These are phyloP conservation scores for Smittia aterrima DNA, from an alignment of 2,888 invertebrate species.

Conservation along the genomic window DNA sequence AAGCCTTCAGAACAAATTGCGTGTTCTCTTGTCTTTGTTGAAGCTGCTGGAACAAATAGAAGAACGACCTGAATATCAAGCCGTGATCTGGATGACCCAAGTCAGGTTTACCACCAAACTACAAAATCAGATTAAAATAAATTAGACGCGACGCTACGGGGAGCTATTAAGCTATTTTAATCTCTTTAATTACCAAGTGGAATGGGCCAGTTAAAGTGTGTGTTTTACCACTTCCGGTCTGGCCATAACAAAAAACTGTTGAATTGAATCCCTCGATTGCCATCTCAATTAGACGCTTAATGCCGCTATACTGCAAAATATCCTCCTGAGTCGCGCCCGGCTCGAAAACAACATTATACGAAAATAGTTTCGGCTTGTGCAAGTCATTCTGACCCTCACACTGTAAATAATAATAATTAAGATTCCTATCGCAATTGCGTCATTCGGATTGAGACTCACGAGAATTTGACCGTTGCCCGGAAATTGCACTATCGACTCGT, in stretches of 20 bases:
- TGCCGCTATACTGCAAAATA: constrained; percentile 84
- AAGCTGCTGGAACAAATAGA: constrained; percentile 82
- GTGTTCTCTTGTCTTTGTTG: constrained; percentile 68
- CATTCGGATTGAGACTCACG: constrained; percentile 46
- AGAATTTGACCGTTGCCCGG: constrained; percentile 87
- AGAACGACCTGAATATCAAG: constrained; percentile 84
- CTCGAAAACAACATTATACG: constrained; percentile 93
- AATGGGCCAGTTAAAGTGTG: constrained; percentile 93
- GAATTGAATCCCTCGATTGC: constrained; percentile 91
- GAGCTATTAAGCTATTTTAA: constrained; percentile 40
- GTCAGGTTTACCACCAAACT: constrained; percentile 67
- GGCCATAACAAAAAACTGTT: constrained; percentile 94
- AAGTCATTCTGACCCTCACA: constrained; percentile 59
- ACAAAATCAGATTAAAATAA: not conserved
- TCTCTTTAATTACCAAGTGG: constrained; percentile 69
- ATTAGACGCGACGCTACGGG: not conserved
- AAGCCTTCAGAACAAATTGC: constrained; percentile 84
- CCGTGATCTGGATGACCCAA: constrained; percentile 76
- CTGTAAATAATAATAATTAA: constrained; percentile 47
- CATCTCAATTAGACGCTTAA: constrained; percentile 89
- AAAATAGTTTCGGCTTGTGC: constrained; percentile 81
- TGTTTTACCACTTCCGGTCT: constrained; percentile 95
- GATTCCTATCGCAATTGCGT: not conserved
- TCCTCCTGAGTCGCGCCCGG: constrained; percentile 81
- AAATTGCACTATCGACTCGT: constrained; percentile 72